A percentile compares a stretch with the other conserved stretches of the same genome.
These are phyloP conservation scores for Polyommatus iphigenia DNA, from an alignment of 2,888 invertebrate genomes.

Conservation along the genomic window DNA sequence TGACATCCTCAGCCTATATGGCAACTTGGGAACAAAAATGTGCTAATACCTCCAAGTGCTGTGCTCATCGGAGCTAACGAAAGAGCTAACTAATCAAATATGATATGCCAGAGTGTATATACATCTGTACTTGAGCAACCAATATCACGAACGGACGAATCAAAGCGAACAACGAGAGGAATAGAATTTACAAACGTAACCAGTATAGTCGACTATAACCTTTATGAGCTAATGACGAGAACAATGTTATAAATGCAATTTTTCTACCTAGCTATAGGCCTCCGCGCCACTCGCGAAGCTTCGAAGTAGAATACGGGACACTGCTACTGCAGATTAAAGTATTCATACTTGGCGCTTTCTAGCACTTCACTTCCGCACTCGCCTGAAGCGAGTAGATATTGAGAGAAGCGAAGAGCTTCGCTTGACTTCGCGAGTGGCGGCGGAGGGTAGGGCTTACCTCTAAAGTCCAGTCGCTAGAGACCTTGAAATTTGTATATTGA, in stretches of 20 bases:
- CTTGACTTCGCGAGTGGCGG: slow-evolving; percentile 3
- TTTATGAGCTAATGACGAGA: slow-evolving; percentile 39
- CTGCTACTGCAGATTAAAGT: not conserved
- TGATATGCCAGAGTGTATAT: slow-evolving; percentile 74
- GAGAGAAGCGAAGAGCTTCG: not conserved
- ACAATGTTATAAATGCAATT: slow-evolving; percentile 47
- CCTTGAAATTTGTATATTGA: not conserved
- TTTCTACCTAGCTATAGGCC: slow-evolving; percentile 50
- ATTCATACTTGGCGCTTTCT: not conserved
- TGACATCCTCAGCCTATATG: not conserved
- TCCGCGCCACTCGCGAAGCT: not conserved
- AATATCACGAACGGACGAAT: slow-evolving; percentile 35
- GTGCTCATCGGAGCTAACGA: not conserved
- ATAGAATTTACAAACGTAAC: slow-evolving; percentile 31
- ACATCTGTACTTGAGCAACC: slow-evolving; percentile 56
- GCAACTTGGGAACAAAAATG: not conserved
- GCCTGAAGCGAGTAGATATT: not conserved
- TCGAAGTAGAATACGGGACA: not conserved
- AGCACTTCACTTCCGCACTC: not conserved
- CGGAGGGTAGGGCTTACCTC: slow-evolving; percentile 18
- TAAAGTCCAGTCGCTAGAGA: not conserved
- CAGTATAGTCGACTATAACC: slow-evolving; percentile 28
- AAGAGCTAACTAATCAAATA: slow-evolving; percentile 42
- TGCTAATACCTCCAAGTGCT: not conserved
- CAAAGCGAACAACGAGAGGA: slow-evolving; percentile 34